A percentile compares a stretch with the other conserved stretches of the same genome.
Conservation (phyloP, 2,113 vertebrate genomes). For the Atlantisia rogersi region DNA sequence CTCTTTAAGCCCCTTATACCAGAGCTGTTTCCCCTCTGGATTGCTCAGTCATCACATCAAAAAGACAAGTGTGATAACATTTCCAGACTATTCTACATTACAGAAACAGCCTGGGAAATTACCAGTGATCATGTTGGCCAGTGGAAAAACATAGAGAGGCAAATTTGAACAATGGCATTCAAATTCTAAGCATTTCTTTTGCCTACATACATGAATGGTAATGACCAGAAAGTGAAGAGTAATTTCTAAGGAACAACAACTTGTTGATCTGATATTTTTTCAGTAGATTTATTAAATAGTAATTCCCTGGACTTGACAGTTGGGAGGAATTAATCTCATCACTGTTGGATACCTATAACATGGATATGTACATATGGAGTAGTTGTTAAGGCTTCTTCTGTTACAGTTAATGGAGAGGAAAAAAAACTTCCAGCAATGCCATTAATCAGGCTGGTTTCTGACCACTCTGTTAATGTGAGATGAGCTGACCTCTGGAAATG, state of each 20-base stretch:
- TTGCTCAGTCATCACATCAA: conserved; percentile 1
- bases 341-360: neutral
- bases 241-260: neutral
- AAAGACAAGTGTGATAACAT: neutral
- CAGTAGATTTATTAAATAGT: neutral
- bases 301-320: neutral
- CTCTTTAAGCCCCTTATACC: neutral
- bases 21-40: neutral
- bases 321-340: neutral
- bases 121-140: neutral
- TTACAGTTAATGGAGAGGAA: neutral
- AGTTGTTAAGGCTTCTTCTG: neutral
- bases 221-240: neutral
- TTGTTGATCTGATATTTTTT: neutral
- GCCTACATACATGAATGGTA: neutral
- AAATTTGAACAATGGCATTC: neutral
- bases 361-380: neutral
- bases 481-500: neutral
- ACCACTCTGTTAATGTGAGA: neutral
- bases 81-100: neutral
- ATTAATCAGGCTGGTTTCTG: neutral
- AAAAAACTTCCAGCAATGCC: neutral
- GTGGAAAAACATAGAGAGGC: neutral
- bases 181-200: neutral
- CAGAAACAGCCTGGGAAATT: neutral